Conservation (phyloP, 2,797 vertebrate genomes). For the Muscicapa comitata region DNA sequence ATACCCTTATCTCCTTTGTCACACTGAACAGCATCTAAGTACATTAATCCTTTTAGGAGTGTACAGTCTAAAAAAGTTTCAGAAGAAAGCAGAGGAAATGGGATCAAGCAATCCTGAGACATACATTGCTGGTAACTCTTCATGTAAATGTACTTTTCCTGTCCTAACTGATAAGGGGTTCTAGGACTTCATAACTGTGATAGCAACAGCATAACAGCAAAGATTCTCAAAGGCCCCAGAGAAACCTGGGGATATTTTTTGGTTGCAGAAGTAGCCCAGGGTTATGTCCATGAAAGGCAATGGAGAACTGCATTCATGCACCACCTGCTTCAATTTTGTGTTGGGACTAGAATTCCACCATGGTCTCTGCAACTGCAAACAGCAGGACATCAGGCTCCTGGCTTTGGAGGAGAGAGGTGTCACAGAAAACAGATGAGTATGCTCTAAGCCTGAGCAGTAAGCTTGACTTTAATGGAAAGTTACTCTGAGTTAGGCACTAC, state of each 20-base stretch:
- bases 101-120: not conserved
- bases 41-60: not conserved
- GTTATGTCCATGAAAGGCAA: not conserved
- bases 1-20: not conserved
- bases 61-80: not conserved
- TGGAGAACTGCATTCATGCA: not conserved
- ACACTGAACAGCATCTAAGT: not conserved
- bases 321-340: not conserved
- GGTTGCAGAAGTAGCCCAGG: not conserved
- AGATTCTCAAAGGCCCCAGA: not conserved
- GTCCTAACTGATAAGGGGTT: not conserved
- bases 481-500: not conserved
- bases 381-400: not conserved
- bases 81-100: not conserved
- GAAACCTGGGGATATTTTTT: not conserved
- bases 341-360: not conserved
- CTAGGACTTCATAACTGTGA: not conserved
- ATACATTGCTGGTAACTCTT: rapidly evolving
- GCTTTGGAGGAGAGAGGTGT: not conserved
- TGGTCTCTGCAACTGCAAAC: not conserved
- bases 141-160: not conserved
- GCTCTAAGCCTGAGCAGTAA: not conserved
- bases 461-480: not conserved
- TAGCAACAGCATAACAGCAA: not conserved
- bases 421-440: not conserved